phyloP scores from a whole-genome alignment of 2,888 invertebrate species.

The Heliconius cydno region DNA sequence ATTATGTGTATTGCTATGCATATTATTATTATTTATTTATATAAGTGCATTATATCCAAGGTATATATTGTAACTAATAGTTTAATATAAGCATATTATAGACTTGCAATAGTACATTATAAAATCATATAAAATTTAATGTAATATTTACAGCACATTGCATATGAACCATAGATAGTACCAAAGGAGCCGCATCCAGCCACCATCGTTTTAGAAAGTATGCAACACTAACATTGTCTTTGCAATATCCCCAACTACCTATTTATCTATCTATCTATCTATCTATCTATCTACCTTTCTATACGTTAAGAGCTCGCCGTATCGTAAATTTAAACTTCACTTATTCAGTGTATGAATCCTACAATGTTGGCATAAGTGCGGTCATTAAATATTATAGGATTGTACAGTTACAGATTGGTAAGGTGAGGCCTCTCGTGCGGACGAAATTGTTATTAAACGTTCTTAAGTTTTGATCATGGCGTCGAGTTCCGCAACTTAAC shows the following conservation, averaged over 20 bases:
- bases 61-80: too few species aligned
- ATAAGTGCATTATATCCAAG: too few species aligned
- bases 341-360: conserved; percentile 14
- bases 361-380: conserved; percentile 2
- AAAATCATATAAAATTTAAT: neutral
- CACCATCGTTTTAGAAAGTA: conserved; percentile 13
- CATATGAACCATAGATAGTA: too few species aligned
- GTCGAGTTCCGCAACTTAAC: neutral
- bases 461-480: neutral
- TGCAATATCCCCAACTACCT: conserved; percentile 26
- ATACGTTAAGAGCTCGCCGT: conserved; percentile 26
- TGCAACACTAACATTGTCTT: conserved; percentile 20
- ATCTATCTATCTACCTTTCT: conserved; percentile 6
- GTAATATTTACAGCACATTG: neutral
- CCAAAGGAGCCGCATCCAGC: conserved; percentile 6
- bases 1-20: too few species aligned
- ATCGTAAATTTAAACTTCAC: conserved; percentile 35
- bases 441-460: neutral
- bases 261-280: too few species aligned
- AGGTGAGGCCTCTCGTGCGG: too few species aligned
- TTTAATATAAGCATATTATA: too few species aligned
- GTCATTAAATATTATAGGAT: conserved; percentile 22
- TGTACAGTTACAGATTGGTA: neutral
- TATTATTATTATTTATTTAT: too few species aligned
- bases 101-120: too few species aligned